Evolutionary conservation across 2,113 vertebrate species (phyloP), one percentile per base, ranked within the genome.

Genomic region (Eolophus roseicapilla): DNA sequence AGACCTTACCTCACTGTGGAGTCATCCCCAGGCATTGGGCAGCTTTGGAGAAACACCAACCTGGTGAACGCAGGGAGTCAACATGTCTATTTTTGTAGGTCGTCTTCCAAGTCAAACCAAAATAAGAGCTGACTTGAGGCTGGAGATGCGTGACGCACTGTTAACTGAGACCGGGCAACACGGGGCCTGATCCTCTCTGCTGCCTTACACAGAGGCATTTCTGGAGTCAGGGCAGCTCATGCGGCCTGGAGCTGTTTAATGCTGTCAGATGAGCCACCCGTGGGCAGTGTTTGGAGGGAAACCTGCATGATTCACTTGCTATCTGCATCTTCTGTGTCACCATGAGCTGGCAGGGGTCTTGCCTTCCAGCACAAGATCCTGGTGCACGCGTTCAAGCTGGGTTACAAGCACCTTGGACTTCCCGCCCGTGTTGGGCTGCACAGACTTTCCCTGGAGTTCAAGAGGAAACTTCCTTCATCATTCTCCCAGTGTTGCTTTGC

Each of bases 121-220:
- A 96, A 95, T 96, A 96, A 92, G 82, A 95, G 82, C 75, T 94
- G 90, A 92, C 94, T 92, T 35, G 44, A 91, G 87, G 75, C 94
- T 76, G 68, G 37, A 50, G 68, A 20, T 39, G 23, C 21, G 7
- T 15, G 88, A 29, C 70, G 8, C 25, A 1, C 37, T 55, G 93
- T 35, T 60, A 97, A 93, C 79, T 89, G 90, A 95, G 95, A 94
- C 64, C 90, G 13, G 68, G 3, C 80, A 90, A 3, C 4, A 0
- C 25, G 0, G 78, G 83, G 77, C 62, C 14, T 20, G 44, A 71
- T 5, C 78, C 70, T 24, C 73, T 6, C 75, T 24, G 33, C 57
- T 59, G 21, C 14, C 21, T 59, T 35, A 35, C 33, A 23, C 33
- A 59, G 53, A 8, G 57, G 84, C 85, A 74, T 82, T 76, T 24